A percentile compares a stretch with the other conserved stretches of the same genome.
Conservation (phyloP, 2,113 vertebrate species). For the Bucco capensis region DNA sequence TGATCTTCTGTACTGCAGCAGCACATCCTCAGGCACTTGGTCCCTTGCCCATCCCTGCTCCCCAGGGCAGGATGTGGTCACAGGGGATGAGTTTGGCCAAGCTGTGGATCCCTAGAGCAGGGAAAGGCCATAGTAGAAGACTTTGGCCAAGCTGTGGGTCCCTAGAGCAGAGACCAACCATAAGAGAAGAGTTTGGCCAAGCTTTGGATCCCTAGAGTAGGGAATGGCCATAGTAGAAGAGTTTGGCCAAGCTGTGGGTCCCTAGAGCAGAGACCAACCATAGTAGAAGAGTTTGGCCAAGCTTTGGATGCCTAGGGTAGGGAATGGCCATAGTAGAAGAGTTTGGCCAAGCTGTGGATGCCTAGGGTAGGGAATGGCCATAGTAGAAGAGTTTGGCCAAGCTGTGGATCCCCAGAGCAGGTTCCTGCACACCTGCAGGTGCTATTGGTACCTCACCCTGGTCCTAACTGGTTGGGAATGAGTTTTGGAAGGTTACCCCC, state of each 20-base stretch:
- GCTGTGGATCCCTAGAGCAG: background rate
- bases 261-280: background rate
- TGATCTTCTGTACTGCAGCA: background rate
- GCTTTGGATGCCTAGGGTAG: background rate
- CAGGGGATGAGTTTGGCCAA: background rate
- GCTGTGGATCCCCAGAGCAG: fast-evolving
- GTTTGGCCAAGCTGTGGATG: background rate
- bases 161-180: background rate
- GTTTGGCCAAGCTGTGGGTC: background rate
- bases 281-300: background rate
- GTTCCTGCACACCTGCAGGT: background rate
- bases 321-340: background rate
- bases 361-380: background rate
- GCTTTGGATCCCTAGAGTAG: fast-evolving
- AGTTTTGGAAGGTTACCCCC: background rate
- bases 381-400: background rate
- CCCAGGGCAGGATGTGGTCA: background rate
- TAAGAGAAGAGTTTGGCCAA: background rate
- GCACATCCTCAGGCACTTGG: fast-evolving
- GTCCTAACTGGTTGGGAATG: fast-evolving
- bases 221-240: background rate
- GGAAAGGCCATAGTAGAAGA: background rate
- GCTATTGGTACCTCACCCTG: background rate
- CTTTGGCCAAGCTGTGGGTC: background rate
- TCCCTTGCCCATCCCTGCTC: background rate